A percentile compares a stretch with the other conserved stretches of the same genome.
phyloP scores from a whole-genome alignment of 2,113 vertebrate genomes.

The Mastomys natalensis region DNA sequence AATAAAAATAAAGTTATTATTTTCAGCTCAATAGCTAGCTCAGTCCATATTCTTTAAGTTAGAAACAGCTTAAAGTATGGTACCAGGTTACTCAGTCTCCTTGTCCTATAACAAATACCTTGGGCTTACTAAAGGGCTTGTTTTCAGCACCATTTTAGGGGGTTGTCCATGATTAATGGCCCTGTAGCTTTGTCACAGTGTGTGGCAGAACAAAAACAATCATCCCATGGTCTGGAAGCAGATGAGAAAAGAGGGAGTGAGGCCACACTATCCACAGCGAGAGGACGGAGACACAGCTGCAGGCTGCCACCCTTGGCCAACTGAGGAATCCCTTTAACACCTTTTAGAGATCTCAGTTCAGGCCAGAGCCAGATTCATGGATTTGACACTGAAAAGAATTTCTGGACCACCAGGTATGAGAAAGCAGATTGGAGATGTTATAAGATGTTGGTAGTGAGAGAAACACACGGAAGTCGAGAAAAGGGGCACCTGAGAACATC shows the following conservation, averaged over 20 bases:
- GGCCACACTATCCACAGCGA: background rate
- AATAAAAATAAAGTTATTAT: background rate
- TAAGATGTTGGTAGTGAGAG: background rate
- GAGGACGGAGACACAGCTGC: background rate
- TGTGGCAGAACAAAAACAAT: background rate
- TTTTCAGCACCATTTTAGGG: background rate
- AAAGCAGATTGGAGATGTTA: background rate
- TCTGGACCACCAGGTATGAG: background rate
- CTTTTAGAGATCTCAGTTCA: background rate
- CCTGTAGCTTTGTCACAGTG: background rate
- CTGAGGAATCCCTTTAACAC: background rate
- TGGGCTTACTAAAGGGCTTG: background rate
- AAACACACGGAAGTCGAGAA: background rate
- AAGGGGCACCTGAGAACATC: background rate
- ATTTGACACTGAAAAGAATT: background rate
- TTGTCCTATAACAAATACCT: background rate
- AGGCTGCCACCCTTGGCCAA: too few relatives aligned
- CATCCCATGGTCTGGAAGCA: background rate
- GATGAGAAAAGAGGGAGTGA: background rate
- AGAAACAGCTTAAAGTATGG: background rate
- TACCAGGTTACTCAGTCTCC: background rate
- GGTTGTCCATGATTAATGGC: background rate
- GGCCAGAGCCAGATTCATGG: background rate
- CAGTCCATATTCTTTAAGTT: background rate
- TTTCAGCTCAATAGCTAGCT: background rate